A percentile compares a stretch with the other conserved stretches of the same genome.
These are phyloP conservation scores for Poecilus cupreus DNA, from an alignment of 2,888 invertebrate species.

Conservation along the genomic window DNA sequence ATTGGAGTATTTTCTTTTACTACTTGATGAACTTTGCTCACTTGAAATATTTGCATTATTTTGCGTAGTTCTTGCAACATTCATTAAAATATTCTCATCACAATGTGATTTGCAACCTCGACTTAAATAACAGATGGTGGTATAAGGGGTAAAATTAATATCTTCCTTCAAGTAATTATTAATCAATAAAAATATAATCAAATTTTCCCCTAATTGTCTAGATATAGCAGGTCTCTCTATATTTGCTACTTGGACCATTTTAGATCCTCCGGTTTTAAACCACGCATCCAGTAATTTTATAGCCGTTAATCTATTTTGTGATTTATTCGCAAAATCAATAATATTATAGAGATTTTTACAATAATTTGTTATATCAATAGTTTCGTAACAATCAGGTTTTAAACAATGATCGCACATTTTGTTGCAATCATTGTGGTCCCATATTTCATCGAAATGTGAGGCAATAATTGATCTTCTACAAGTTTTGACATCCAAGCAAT, in stretches of 20 bases:
- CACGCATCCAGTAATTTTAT: conserved; percentile 88
- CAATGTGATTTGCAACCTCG: too few species aligned
- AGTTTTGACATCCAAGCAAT: conserved; percentile 74
- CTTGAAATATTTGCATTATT: too few species aligned
- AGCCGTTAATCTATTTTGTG: conserved; percentile 81
- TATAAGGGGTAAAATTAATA: conserved; percentile 92
- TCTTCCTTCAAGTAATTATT: conserved; percentile 87
- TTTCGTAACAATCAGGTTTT: conserved; percentile 65
- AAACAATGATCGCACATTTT: conserved; percentile 90
- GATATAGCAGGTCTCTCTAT: conserved; percentile 77
- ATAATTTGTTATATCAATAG: conserved; percentile 73
- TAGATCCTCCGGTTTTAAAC: conserved; percentile 78
- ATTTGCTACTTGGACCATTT: conserved; percentile 76
- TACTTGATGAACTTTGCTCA: too few species aligned
- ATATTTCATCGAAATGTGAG: conserved; percentile 89
- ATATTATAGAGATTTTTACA: conserved; percentile 78
- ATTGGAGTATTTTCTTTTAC: too few species aligned
- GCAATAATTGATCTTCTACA: conserved; percentile 89
- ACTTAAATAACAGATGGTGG: conserved; percentile 88
- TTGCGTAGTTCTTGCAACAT: too few species aligned
- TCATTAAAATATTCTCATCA: too few species aligned
- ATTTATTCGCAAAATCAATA: conserved; percentile 78
- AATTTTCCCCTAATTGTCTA: conserved; percentile 80
- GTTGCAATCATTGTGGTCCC: conserved; percentile 84
- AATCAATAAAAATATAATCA: conserved; percentile 82